phyloP scores from a whole-genome alignment of 2,888 invertebrate species.

The Meloe dianella region DNA sequence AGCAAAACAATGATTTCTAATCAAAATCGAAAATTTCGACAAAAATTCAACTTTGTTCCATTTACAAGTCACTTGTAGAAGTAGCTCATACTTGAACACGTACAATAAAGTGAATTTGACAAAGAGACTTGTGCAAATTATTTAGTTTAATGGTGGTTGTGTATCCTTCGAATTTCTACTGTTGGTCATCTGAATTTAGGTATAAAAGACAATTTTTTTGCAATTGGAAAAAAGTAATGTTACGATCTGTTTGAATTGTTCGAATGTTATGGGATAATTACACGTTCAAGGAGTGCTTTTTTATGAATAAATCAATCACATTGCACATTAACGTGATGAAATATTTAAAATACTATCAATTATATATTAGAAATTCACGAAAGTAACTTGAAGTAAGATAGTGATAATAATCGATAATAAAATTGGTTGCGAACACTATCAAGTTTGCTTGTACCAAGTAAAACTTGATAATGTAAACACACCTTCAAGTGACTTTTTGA shows the following conservation, averaged over 20 bases:
- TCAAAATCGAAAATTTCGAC: not conserved
- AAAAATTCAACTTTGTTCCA: not conserved
- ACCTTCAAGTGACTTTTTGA: no score
- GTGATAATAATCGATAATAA: not conserved
- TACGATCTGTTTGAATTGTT: not conserved
- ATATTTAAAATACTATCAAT: not conserved
- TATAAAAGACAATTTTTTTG: no score
- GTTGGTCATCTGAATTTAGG: not conserved
- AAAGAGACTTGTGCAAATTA: no score
- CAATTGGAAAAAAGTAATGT: not conserved
- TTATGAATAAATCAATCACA: constrained; percentile 20
- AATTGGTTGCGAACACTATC: no score
- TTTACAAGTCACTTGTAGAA: not conserved
- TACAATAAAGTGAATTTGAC: no score
- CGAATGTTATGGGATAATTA: not conserved
- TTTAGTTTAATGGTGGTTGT: not conserved
- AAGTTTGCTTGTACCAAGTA: no score
- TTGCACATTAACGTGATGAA: constrained; percentile 23
- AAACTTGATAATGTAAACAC: no score
- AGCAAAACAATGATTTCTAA: constrained; percentile 5
- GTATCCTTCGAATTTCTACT: no score
- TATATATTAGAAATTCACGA: not conserved
- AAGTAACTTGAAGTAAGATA: not conserved
- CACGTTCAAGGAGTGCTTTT: not conserved
- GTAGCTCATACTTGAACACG: not conserved